These are phyloP conservation scores for Sebastiscus albofasciatus DNA, from an alignment of 2,797 vertebrate genomes.

Conservation along the genomic window DNA sequence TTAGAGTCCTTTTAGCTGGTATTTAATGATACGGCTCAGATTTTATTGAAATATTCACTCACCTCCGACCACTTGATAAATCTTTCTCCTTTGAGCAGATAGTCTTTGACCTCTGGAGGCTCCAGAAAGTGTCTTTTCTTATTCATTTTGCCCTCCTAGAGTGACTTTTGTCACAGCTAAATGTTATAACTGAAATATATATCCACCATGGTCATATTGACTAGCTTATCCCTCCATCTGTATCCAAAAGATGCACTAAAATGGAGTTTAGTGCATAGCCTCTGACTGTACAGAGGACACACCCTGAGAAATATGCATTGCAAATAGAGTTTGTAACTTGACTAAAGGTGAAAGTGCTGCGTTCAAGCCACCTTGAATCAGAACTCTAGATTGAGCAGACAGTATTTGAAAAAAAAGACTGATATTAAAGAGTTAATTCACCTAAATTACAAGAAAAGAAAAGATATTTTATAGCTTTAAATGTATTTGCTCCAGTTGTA, in stretches of 20 bases:
- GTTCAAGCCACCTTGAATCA: slow-evolving; percentile 1
- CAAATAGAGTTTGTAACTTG: slow-evolving; percentile 77
- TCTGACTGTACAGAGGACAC: slow-evolving; percentile 45
- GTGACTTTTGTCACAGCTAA: neutral
- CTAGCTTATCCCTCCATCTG: slow-evolving; percentile 1
- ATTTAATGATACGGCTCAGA: neutral
- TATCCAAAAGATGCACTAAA: slow-evolving; percentile 18
- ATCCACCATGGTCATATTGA: slow-evolving; percentile 9
- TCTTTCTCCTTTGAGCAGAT: slow-evolving; percentile 91
- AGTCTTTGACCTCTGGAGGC: slow-evolving; percentile 88
- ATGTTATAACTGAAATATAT: slow-evolving; percentile 8
- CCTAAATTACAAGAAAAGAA: neutral
- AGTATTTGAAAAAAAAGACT: neutral
- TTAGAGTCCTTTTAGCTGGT: neutral
- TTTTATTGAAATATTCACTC: slow-evolving; percentile 74
- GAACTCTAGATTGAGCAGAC: neutral
- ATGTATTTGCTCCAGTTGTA: neutral
- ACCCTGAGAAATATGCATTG: slow-evolving; percentile 82
- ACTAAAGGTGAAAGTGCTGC: slow-evolving; percentile 30
- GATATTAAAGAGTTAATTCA: neutral
- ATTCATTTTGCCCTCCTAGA: slow-evolving; percentile 79
- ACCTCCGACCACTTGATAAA: slow-evolving; percentile 98
- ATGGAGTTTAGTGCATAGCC: neutral
- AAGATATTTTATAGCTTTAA: neutral
- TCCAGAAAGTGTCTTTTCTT: slow-evolving; percentile 87